Evolutionary conservation across 2,888 invertebrate genomes (phyloP).

Genomic region (Diarsia mendica): DNA sequence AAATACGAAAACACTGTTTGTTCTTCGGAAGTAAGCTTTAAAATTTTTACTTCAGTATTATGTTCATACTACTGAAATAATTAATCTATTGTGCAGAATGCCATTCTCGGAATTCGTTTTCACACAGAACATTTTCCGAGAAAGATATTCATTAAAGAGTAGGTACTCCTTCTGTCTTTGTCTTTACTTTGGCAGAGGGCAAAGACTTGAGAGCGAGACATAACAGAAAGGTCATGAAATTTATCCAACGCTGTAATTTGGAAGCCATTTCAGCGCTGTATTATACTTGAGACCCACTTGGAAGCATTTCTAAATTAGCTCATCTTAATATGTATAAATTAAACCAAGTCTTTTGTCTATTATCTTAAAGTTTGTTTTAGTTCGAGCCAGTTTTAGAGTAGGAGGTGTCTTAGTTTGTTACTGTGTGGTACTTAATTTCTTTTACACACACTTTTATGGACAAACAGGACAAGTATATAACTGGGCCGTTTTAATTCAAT

Average conservation of each 20-base stretch:
- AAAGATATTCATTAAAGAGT: neutral
- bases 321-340: slow-evolving; percentile 35
- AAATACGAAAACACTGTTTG: neutral
- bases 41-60: neutral
- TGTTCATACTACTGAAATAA: neutral
- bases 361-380: slow-evolving; percentile 17
- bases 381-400: slow-evolving; percentile 1
- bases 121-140: too few relatives aligned
- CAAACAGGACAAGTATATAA: neutral
- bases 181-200: slow-evolving; percentile 30
- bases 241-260: slow-evolving; percentile 70
- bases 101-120: neutral
- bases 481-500: neutral
- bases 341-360: slow-evolving; percentile 19
- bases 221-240: slow-evolving; percentile 66
- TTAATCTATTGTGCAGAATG: neutral
- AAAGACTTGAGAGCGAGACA: slow-evolving; percentile 48
- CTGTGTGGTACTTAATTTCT: neutral
- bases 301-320: slow-evolving; percentile 45
- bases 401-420: neutral
- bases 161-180: neutral
- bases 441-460: neutral
- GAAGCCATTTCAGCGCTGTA: slow-evolving; percentile 62
- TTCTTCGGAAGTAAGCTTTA: too few relatives aligned
- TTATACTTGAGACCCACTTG: slow-evolving; percentile 49